A percentile compares a stretch with the other conserved stretches of the same genome.
These are phyloP conservation scores for Upupa epops DNA, from an alignment of 2,113 vertebrate genomes.

Conservation along the genomic window DNA sequence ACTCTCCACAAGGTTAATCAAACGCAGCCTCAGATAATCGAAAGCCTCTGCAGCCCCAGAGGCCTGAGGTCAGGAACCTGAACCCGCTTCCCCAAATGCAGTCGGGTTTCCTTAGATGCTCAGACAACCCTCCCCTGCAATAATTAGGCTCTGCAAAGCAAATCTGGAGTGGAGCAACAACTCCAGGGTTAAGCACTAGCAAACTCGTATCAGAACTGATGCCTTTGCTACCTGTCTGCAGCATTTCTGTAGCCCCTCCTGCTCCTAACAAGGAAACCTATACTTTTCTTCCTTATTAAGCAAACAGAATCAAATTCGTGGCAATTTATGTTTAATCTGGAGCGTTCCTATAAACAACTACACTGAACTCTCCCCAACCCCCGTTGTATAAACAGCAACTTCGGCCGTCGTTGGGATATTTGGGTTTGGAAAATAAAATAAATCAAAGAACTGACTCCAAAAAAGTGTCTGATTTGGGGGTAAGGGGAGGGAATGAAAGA, in stretches of 20 bases:
- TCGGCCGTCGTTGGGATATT: not conserved
- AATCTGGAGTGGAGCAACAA: not conserved
- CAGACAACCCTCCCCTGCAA: not conserved
- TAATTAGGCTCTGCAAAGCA: slow-evolving; percentile 42
- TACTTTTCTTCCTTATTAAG: not conserved
- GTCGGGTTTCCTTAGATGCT: not conserved
- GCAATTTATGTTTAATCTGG: slow-evolving; percentile 38
- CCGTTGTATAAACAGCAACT: not conserved
- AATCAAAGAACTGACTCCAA: not conserved
- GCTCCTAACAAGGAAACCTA: not conserved
- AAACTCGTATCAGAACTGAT: slow-evolving; percentile 44
- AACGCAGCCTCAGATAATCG: not conserved
- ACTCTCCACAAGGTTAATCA: slow-evolving; percentile 21
- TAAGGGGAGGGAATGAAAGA: slow-evolving; percentile 57
- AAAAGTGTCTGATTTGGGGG: slow-evolving; percentile 7
- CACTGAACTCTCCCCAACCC: not conserved
- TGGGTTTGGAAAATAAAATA: slow-evolving; percentile 19
- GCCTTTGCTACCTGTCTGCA: slow-evolving; percentile 10
- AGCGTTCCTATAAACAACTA: not conserved
- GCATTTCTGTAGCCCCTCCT: not conserved
- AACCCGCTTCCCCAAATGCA: slow-evolving; percentile 1
- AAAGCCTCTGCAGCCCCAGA: slow-evolving; percentile 27
- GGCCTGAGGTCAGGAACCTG: slow-evolving; percentile 12
- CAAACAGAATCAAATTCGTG: not conserved
- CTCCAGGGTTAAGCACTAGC: slow-evolving; percentile 45